Evolutionary conservation across 2,797 vertebrate genomes (phyloP).

Genomic region (Fistularia tabacaria): DNA sequence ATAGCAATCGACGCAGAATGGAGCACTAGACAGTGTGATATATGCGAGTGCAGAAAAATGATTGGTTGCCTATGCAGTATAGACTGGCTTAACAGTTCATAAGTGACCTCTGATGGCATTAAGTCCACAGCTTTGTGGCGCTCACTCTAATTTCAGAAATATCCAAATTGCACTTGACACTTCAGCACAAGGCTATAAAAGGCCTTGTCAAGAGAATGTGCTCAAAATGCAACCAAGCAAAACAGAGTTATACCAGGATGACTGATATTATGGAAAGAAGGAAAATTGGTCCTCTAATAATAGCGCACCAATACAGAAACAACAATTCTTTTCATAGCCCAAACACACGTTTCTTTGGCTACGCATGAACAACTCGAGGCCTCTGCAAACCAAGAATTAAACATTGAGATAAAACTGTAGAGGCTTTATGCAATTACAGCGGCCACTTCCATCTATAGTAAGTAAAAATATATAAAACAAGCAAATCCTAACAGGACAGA

Average conservation of each 20-base stretch:
- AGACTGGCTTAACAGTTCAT: constrained; percentile 30
- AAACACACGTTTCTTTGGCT: constrained; percentile 7
- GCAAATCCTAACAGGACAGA: too few species aligned
- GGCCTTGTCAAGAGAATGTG: constrained; percentile 56
- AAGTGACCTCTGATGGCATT: constrained; percentile 46
- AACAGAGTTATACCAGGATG: constrained; percentile 61
- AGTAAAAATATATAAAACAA: too few species aligned
- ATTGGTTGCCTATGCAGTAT: constrained; percentile 1
- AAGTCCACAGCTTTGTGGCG: constrained; percentile 39
- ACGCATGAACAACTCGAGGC: constrained; percentile 27
- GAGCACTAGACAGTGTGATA: constrained; percentile 5
- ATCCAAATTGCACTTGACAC: constrained; percentile 62
- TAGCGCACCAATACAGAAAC: constrained; percentile 55
- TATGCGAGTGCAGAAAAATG: constrained; percentile 8
- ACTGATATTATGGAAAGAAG: constrained; percentile 63
- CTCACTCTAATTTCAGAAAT: constrained; percentile 56
- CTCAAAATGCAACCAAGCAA: constrained; percentile 65
- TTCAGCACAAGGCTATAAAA: constrained; percentile 61
- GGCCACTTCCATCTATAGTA: too few species aligned
- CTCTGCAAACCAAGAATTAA: constrained; percentile 27
- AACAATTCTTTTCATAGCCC: constrained; percentile 51
- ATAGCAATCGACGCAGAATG: background rate
- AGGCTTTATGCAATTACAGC: too few species aligned
- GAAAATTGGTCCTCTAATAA: constrained; percentile 61
- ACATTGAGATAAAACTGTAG: constrained; percentile 14